Percentiles rank a stretch among this genome's conserved stretches.
phyloP scores from a whole-genome alignment of 2,888 invertebrate species.

The Dryomyza anilis region DNA sequence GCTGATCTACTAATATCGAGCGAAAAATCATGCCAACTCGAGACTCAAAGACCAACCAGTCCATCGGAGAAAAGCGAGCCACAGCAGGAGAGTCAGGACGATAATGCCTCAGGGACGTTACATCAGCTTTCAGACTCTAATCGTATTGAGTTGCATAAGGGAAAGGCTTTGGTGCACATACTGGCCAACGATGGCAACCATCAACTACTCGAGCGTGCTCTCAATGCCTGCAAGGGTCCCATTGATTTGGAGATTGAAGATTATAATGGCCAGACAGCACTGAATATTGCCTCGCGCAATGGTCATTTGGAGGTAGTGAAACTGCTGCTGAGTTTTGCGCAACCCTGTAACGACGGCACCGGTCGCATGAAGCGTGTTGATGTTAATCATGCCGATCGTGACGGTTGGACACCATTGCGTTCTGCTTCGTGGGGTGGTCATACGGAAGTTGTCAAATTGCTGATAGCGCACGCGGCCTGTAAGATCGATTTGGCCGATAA shows the following conservation, averaged over 20 bases:
- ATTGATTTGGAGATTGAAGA: slow-evolving; percentile 69
- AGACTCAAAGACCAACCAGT: slow-evolving; percentile 57
- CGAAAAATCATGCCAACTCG: slow-evolving; percentile 58
- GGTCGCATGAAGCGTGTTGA: slow-evolving; percentile 66
- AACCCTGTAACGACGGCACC: slow-evolving; percentile 56
- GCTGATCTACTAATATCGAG: slow-evolving; percentile 60
- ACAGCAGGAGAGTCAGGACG: slow-evolving; percentile 58
- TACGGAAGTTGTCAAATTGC: slow-evolving; percentile 80
- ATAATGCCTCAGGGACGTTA: slow-evolving; percentile 56
- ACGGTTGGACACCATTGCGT: slow-evolving; percentile 88
- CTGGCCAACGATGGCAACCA: slow-evolving; percentile 78
- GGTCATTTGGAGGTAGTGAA: slow-evolving; percentile 76
- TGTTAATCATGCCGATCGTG: slow-evolving; percentile 78
- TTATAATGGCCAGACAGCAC: slow-evolving; percentile 81
- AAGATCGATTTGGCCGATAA: slow-evolving; percentile 86
- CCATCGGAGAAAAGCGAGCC: slow-evolving; percentile 60
- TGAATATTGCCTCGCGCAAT: slow-evolving; percentile 84
- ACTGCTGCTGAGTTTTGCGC: slow-evolving; percentile 63
- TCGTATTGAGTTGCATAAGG: slow-evolving; percentile 62
- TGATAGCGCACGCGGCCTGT: slow-evolving; percentile 76
- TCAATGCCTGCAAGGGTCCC: slow-evolving; percentile 67
- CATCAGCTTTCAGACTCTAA: slow-evolving; percentile 60
- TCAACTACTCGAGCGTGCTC: slow-evolving; percentile 67
- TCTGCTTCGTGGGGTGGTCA: slow-evolving; percentile 98
- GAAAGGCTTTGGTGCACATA: slow-evolving; percentile 76